phyloP scores from a whole-genome alignment of 2,888 invertebrate species.

The Disparrhopalites patrizii region DNA sequence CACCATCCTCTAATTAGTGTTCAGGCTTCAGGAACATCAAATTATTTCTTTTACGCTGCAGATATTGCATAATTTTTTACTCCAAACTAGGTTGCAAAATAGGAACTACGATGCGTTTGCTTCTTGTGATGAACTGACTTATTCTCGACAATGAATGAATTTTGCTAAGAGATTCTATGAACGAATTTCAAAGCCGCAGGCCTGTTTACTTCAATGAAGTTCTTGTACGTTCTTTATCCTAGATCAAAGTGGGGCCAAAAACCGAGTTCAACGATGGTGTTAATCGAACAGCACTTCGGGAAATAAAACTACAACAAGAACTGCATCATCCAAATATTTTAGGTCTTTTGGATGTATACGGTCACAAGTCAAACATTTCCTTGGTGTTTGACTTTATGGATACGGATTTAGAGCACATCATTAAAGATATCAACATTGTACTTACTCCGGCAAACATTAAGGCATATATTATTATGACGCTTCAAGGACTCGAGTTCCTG shows the following conservation, averaged over 20 bases:
- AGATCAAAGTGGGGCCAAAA: conserved; percentile 92
- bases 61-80: too few relatives aligned
- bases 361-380: conserved; percentile 96
- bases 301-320: conserved; percentile 97
- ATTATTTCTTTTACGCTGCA: too few relatives aligned
- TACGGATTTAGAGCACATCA: conserved; percentile 93
- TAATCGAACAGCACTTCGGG: conserved; percentile 93
- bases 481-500: conserved; percentile 90
- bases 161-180: too few relatives aligned
- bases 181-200: too few relatives aligned
- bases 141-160: not conserved
- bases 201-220: too few relatives aligned
- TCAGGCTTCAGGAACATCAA: too few relatives aligned
- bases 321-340: conserved; percentile 91
- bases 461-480: conserved; percentile 89
- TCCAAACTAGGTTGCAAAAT: too few relatives aligned
- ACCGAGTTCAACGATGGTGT: conserved; percentile 96
- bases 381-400: conserved; percentile 99
- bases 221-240: conserved; percentile 47
- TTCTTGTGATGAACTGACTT: not conserved
- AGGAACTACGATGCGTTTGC: not conserved
- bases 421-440: conserved; percentile 82
- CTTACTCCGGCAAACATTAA: conserved; percentile 90
- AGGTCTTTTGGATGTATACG: conserved; percentile 90
- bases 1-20: too few relatives aligned